Evolutionary conservation across 2,797 vertebrate genomes (phyloP).

Genomic region (Diceros bicornis): DNA sequence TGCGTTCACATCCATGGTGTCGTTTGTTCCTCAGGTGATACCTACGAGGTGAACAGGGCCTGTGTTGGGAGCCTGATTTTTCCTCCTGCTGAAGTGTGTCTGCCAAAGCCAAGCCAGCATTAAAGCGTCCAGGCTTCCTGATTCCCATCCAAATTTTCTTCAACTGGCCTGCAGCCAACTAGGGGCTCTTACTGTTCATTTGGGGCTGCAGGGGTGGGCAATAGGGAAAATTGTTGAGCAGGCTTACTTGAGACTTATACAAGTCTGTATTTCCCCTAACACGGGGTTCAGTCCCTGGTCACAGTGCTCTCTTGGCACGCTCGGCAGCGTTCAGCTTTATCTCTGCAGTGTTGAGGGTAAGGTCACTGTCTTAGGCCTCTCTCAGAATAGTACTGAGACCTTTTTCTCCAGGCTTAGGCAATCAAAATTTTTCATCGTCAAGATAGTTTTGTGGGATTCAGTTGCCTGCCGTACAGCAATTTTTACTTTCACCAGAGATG

Average conservation of each 20-base stretch:
- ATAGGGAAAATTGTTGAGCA: not conserved
- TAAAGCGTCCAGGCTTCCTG: not conserved
- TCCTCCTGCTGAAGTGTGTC: not conserved
- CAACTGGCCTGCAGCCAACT: not conserved
- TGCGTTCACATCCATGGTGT: not conserved
- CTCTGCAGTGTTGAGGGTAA: not conserved
- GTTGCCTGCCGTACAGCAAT: not conserved
- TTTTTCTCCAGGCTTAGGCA: conserved; percentile 28
- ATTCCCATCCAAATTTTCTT: not conserved
- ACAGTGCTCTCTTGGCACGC: not conserved
- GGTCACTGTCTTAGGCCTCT: not conserved
- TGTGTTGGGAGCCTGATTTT: not conserved
- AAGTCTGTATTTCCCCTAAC: not conserved
- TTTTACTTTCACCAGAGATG: conserved; percentile 68
- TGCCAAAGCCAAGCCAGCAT: not conserved
- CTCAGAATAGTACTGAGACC: not conserved
- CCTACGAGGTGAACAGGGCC: fast-evolving
- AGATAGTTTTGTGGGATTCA: conserved; percentile 42
- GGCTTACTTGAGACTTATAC: not conserved
- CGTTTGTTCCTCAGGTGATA: not conserved
- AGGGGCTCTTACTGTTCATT: not conserved
- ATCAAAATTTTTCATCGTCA: conserved; percentile 35
- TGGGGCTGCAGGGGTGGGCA: not conserved
- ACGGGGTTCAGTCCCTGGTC: not conserved
- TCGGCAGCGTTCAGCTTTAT: not conserved